Base-by-base conservation (phyloP, 2,888 invertebrate genomes). In the Xestia ashworthii region DNA sequence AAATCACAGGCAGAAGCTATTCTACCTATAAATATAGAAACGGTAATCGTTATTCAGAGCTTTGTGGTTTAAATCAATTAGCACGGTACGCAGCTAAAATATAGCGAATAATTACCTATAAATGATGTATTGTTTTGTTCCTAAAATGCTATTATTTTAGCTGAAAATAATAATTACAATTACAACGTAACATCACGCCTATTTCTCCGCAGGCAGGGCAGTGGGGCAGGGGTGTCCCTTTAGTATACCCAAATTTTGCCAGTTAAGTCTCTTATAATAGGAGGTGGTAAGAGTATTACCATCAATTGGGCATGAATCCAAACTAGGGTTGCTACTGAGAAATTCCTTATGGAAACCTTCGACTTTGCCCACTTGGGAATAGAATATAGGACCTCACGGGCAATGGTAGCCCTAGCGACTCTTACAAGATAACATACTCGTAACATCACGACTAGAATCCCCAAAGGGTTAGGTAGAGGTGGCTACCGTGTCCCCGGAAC, bases 21-120 rank as follows among this genome's bases (percentile, higher is more conserved):
- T 32, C 8, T 32, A 32, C 16, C 16, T 32, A 60, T 32, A 60
- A 32, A 8, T 60, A 32, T 16, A 60, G 8, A 32, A 32, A 60
- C 32, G 32, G 8, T 60, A 16, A 60, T 60, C 16, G 3, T 0
- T 6, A 6, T 60, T 32, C 25, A 32, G 16, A 32, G 1, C 16
- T 38, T 68, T 79, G 60, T 41, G 53, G 22, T 53, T 38, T 41
- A 16, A 64, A 64, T 53, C 32, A n/a, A 64, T 69, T 68, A 44
- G 32, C 22, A 22, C 76, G 32, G 6, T 46, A 12, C 4, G 6
- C 16, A 19, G 16, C 16, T 38, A 25, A 32, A 38, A 25, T 65
- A 22, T 65, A 12, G 25, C 5, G n/a, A 55, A 55, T 44, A 48
- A 48, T 19, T 16, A 16, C 22, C 38, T 50, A 58, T 3, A 5